A percentile compares a stretch with the other conserved stretches of the same genome.
Conservation (phyloP, 2,797 vertebrate genomes). For the Pipistrellus kuhlii region DNA sequence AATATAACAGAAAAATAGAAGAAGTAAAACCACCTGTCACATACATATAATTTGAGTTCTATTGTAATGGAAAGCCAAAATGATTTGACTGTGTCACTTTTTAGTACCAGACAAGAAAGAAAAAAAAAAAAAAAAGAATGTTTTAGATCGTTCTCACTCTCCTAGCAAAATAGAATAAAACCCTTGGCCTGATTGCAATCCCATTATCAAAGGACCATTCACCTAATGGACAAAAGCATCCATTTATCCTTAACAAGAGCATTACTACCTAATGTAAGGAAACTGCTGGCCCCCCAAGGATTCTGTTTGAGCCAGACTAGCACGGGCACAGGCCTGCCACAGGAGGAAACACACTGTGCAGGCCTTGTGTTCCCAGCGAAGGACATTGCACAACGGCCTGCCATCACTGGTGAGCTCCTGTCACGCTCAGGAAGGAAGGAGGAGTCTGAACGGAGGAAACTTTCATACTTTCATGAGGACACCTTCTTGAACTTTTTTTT, state of each 20-base stretch:
- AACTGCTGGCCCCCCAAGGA: slow-evolving; percentile 89
- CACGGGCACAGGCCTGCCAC: slow-evolving; percentile 84
- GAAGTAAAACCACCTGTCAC: slow-evolving; percentile 69
- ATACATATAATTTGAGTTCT: slow-evolving; percentile 74
- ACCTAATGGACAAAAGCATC: slow-evolving; percentile 95
- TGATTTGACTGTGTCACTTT: slow-evolving; percentile 84
- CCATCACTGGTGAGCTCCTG: slow-evolving; percentile 74
- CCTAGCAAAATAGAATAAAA: slow-evolving; percentile 90
- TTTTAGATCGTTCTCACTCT: slow-evolving; percentile 91
- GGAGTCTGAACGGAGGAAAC: slow-evolving; percentile 48
- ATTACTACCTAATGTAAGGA: slow-evolving; percentile 92
- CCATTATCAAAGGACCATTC: slow-evolving; percentile 94
- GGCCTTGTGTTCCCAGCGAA: slow-evolving; percentile 78
- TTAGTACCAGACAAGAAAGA: slow-evolving; percentile 83
- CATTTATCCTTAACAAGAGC: slow-evolving; percentile 96
- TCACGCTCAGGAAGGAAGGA: slow-evolving; percentile 64
- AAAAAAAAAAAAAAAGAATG: slow-evolving; percentile 84
- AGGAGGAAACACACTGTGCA: slow-evolving; percentile 85
- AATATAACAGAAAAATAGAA: slow-evolving; percentile 17
- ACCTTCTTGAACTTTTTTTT: background rate
- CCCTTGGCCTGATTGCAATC: slow-evolving; percentile 92
- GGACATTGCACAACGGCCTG: slow-evolving; percentile 74
- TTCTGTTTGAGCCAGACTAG: slow-evolving; percentile 88
- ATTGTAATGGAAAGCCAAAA: slow-evolving; percentile 85
- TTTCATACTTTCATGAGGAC: background rate